Evolutionary conservation across 2,113 vertebrate genomes (phyloP), one percentile per base, ranked within the genome.

Genomic region (Ceuthmochares aereus): DNA sequence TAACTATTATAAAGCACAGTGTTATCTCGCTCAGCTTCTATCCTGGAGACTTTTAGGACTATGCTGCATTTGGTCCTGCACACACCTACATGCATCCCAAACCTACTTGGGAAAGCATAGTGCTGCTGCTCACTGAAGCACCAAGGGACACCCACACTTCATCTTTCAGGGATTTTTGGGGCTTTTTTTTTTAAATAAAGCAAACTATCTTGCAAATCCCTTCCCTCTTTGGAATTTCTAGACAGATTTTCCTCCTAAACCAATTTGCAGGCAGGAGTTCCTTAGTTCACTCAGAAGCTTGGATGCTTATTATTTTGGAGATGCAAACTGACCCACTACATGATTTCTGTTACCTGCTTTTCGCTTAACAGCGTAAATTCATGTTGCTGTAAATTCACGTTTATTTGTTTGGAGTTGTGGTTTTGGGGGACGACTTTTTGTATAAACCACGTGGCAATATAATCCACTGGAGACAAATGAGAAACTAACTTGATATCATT

Each of bases 61-160:
- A 52, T 2, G 42, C 8, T 10, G 7, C 20, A 7, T 10, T 5
- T 45, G 8, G 8, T 62, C 21, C 62, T 58, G 23, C 23, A n/a
- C 34, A 7, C 4, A 36, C 4, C 23, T 37, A 16, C 3, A 0
- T 1, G 6, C n/a, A 66, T 29, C n/a, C 23, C n/a, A 43, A 17
- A 58, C 14, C 14, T 54, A 18, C 26, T 13, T 16, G 11, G 11
- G 4, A 59, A 45, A 12, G 19, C 21, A 11, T 9, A 4, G 1
- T 18, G 40, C 47, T 16, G 29, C 22, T 47, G 51, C 51, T 49
- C 16, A 1, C 3, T 14, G 10, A 62, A 87, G 30, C 47, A 55
- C 8, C 29, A 42, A 4, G 2, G 1, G 26, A 7, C 19, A 76
- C 9, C 5, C 32, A 4, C 34, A 4, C 63, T 49, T 67, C 56